Evolutionary conservation across 2,797 vertebrate genomes (phyloP).

Genomic region (Hippopotamyrus pictus): DNA sequence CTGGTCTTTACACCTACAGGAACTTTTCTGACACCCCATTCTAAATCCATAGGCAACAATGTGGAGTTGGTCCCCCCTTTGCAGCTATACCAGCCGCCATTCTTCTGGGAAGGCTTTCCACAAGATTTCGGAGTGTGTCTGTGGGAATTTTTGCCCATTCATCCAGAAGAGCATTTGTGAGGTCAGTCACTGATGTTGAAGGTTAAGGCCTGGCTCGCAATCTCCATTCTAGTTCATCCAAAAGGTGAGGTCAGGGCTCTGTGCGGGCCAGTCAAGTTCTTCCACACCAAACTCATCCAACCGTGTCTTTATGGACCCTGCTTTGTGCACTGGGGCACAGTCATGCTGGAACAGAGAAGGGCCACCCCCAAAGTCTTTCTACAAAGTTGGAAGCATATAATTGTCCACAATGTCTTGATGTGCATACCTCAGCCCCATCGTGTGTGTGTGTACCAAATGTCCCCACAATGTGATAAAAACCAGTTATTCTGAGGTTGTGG

Average conservation of each 20-base stretch:
- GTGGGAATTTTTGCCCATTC: neutral
- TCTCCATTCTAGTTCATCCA: neutral
- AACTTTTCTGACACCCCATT: neutral
- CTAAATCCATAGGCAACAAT: neutral
- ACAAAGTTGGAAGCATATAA: neutral
- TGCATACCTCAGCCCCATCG: neutral
- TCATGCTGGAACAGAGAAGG: neutral
- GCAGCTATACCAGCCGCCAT: neutral
- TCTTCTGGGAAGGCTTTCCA: neutral
- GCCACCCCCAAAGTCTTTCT: neutral
- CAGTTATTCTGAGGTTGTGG: too few relatives aligned
- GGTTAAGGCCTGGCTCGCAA: neutral
- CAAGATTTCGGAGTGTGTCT: neutral
- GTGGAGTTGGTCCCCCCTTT: accelerated
- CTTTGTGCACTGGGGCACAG: neutral
- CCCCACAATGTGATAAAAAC: too few relatives aligned
- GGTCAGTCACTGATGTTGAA: neutral
- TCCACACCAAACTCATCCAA: neutral
- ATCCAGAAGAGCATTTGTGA: neutral
- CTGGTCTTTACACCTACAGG: neutral
- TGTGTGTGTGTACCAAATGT: neutral
- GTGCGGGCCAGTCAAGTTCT: neutral
- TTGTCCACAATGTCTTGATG: neutral
- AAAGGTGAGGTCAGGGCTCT: neutral
- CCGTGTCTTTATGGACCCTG: neutral